These are phyloP conservation scores for Salminus brasiliensis DNA, from an alignment of 2,113 vertebrate species.

Conservation along the genomic window DNA sequence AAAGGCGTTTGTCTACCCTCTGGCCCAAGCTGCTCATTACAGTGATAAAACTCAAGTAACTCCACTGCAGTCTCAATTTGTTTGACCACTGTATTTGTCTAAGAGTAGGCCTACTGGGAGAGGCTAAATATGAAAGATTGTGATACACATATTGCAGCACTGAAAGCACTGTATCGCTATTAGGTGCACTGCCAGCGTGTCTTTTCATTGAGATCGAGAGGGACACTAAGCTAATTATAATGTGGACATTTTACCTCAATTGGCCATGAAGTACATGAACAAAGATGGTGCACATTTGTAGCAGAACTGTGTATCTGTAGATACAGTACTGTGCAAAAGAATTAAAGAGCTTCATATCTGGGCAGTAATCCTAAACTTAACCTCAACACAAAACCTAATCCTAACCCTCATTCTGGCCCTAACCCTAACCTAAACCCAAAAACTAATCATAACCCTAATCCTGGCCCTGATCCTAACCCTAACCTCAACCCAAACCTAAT, in stretches of 20 bases:
- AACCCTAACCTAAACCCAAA: too few species aligned
- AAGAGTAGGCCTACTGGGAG: neutral
- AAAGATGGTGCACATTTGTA: neutral
- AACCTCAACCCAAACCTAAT: too few species aligned
- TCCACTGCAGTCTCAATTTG: slow-evolving; percentile 15
- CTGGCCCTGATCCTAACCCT: too few species aligned
- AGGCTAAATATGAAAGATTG: slow-evolving; percentile 18
- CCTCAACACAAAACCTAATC: too few species aligned
- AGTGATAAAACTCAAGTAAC: slow-evolving; percentile 10
- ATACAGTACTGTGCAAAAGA: too few species aligned
- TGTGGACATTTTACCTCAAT: neutral
- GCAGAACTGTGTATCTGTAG: neutral
- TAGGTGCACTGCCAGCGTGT: neutral
- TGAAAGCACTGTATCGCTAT: neutral
- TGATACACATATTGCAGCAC: neutral
- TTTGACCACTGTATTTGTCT: slow-evolving; percentile 13
- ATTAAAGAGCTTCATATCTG: too few species aligned
- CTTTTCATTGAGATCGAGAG: neutral
- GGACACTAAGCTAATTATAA: neutral
- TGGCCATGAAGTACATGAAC: neutral
- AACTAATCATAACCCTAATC: too few species aligned
- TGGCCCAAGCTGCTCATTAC: slow-evolving; percentile 18
- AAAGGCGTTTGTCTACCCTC: neutral
- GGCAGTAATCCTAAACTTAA: too few species aligned
- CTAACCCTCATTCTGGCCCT: too few species aligned